Evolutionary conservation across 1,140 invertebrate species (phyloP).

Genomic region (Sarcophaga bullata): DNA sequence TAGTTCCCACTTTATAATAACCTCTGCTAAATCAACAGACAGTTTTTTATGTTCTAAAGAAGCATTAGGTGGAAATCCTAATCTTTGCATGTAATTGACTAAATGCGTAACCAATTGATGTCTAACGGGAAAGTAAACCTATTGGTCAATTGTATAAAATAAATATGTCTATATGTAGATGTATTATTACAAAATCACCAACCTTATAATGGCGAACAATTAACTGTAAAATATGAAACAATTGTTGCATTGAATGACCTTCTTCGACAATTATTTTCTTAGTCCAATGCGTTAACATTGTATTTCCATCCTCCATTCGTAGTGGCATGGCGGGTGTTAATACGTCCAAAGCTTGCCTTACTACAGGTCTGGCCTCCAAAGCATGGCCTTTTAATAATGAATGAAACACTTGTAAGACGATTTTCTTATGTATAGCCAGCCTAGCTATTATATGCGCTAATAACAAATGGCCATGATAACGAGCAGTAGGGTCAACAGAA

Average conservation of each 20-base stretch:
- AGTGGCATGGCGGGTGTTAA: slow-evolving; percentile 95
- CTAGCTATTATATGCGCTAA: slow-evolving; percentile 97
- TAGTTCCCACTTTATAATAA: slow-evolving; percentile 97
- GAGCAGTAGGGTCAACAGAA: slow-evolving; percentile 94
- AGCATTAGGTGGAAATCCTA: slow-evolving; percentile 89
- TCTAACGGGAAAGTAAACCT: slow-evolving; percentile 93
- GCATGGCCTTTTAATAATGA: slow-evolving; percentile 95
- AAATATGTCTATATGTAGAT: background rate
- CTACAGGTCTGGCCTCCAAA: slow-evolving; percentile 90
- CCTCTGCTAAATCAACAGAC: slow-evolving; percentile 96
- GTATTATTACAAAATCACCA: slow-evolving; percentile 60
- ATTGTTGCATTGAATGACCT: slow-evolving; percentile 93
- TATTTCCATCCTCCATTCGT: slow-evolving; percentile 96
- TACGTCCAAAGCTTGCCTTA: slow-evolving; percentile 95
- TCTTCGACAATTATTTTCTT: slow-evolving; percentile 99
- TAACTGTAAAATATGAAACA: slow-evolving; percentile 95
- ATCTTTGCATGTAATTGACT: slow-evolving; percentile 90
- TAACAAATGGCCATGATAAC: slow-evolving; percentile 97
- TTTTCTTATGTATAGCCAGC: slow-evolving; percentile 96
- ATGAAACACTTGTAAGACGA: slow-evolving; percentile 97
- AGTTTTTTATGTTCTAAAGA: slow-evolving; percentile 91
- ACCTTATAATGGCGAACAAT: slow-evolving; percentile 92
- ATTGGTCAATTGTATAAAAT: slow-evolving; percentile 6
- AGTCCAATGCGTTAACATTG: slow-evolving; percentile 97
- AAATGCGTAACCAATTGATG: slow-evolving; percentile 95